These are phyloP conservation scores for Vombatus ursinus DNA, from an alignment of 2,113 vertebrate species.

Conservation along the genomic window DNA sequence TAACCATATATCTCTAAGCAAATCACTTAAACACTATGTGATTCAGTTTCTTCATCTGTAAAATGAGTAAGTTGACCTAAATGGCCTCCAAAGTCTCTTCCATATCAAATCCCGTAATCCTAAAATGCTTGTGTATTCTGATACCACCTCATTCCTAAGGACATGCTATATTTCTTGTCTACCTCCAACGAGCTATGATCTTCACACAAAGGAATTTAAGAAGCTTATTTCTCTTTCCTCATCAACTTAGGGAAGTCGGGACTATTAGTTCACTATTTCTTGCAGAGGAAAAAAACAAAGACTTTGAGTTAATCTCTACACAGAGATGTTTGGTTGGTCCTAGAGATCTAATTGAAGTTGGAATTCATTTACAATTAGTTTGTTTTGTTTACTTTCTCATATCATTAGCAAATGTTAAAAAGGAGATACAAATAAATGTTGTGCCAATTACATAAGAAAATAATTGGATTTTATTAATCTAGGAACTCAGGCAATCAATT, in stretches of 20 bases:
- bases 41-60: neutral
- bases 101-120: neutral
- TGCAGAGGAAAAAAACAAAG: conserved; percentile 69
- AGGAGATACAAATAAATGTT: conserved; percentile 79
- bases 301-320: conserved; percentile 71
- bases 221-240: conserved; percentile 14
- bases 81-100: neutral
- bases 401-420: conserved; percentile 80
- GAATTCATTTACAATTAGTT: conserved; percentile 74
- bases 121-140: neutral
- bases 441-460: conserved; percentile 79
- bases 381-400: conserved; percentile 80
- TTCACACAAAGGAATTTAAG: conserved; percentile 4
- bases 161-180: neutral
- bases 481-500: conserved; percentile 79
- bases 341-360: conserved; percentile 78
- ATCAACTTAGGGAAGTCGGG: conserved; percentile 27
- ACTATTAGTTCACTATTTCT: conserved; percentile 47
- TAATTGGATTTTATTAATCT: conserved; percentile 84
- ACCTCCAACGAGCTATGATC: conserved; percentile 5
- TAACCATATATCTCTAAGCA: neutral
- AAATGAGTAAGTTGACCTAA: neutral
- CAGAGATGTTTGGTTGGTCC: conserved; percentile 64
- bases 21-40: neutral
- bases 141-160: neutral